phyloP scores from a whole-genome alignment of 2,113 vertebrate species.

The Rhombomys opimus region DNA sequence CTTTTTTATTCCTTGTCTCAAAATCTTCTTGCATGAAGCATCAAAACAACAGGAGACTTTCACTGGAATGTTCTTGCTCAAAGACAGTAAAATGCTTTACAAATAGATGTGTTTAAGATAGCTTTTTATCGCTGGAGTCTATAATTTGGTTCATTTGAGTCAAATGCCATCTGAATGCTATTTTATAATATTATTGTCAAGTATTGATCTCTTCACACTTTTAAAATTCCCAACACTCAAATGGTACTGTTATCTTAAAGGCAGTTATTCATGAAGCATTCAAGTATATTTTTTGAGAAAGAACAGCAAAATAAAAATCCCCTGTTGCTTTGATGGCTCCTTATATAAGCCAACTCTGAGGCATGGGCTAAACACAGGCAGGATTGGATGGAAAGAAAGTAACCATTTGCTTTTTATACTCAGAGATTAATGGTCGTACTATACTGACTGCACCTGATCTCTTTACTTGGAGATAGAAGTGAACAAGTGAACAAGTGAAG shows the following conservation, averaged over 20 bases:
- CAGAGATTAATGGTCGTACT: not conserved
- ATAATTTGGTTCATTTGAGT: not conserved
- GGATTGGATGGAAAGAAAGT: not conserved
- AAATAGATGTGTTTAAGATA: conserved; percentile 6
- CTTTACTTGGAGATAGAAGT: not conserved
- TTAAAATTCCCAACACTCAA: not conserved
- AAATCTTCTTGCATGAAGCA: not conserved
- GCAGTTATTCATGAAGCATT: not conserved
- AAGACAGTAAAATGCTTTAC: not conserved
- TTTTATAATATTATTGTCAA: not conserved
- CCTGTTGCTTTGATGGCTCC: not conserved
- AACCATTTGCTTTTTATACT: not conserved
- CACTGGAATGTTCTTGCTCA: not conserved
- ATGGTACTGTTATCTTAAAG: not conserved
- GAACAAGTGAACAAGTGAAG: not conserved
- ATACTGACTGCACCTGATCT: too few species aligned
- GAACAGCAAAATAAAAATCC: not conserved
- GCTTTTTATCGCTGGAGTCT: not conserved
- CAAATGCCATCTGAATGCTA: not conserved
- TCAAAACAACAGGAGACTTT: not conserved
- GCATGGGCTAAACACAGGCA: not conserved
- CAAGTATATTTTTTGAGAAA: not conserved
- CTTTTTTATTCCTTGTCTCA: not conserved
- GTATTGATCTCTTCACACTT: not conserved
- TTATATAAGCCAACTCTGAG: not conserved